Evolutionary conservation across 2,113 vertebrate species (phyloP), one percentile per base, ranked within the genome.

Genomic region (Sander lucioperca): DNA sequence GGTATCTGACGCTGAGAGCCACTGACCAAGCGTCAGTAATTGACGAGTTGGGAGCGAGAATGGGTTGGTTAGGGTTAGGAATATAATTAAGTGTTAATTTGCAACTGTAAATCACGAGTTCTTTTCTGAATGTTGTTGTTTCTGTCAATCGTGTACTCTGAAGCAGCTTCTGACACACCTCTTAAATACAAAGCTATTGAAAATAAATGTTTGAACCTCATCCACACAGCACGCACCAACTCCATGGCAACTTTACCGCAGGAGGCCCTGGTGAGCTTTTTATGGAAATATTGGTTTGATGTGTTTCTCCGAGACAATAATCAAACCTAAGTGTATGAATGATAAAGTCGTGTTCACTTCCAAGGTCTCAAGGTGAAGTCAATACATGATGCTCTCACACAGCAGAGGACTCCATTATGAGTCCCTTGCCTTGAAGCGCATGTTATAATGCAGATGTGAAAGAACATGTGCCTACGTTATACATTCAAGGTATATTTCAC

Each of bases 211-310:
- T 30, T 23, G 7, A 47, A 25, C 48, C 25, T 72, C 21, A 25
- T 15, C 14, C 59, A 25, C 48, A 25, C 21, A 23, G 19, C 53
- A 10, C 15, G 58, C 23, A 51, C 30, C 13, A 25, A 75, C 56
- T 53, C 79, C 64, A 75, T 74, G 71, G 64, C 33, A 82, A 63
- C 72, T 15, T 19, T 10, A 14, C 18, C 15, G 23, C 79, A 61
- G 47, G 15, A 9, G 2, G 54, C 48, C 10, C 33, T 3, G 13
- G 2, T 45, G 33, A 18, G 16, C 13, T 19, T 53, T 39, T 15
- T 50, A 0, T 33, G 5, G 43, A 50, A 57, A 57, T 50, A 65
- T n/a, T 36, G 4, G 14, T 23, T 59, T 36, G 33, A 15, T 54
- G 19, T 11, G 21, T 45, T 18, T n/a, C 13, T 57, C 18, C 19